Conservation (phyloP, 53 echinoderm and acorn worm species). For the Holothuria scabra region DNA sequence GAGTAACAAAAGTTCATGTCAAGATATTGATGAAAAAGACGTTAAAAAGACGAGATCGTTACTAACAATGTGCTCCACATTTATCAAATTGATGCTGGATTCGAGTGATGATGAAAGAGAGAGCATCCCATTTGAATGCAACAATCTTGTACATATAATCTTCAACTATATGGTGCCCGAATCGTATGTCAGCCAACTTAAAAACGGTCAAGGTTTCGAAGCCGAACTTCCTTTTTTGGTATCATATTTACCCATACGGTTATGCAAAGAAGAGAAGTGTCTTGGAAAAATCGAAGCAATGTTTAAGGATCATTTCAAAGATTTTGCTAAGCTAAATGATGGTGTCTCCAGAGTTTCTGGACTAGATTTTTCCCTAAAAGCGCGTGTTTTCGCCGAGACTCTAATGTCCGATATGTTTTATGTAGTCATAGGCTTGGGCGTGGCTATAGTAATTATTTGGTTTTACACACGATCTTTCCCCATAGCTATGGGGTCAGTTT, state of each 20-base stretch:
- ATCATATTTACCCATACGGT: constrained; percentile 8
- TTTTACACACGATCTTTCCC: constrained; percentile 68
- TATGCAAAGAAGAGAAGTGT: background rate
- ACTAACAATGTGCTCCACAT: constrained; percentile 61
- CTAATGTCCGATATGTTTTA: constrained; percentile 60
- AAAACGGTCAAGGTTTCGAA: background rate
- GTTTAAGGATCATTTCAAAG: constrained; percentile 53
- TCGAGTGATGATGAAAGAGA: background rate
- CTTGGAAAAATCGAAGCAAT: constrained; percentile 34
- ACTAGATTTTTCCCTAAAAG: constrained; percentile 59
- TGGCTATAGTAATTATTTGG: constrained; percentile 70
- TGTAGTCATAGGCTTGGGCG: constrained; percentile 45
- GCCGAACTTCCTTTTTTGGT: constrained; percentile 42
- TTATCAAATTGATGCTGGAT: background rate
- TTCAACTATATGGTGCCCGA: constrained; percentile 72
- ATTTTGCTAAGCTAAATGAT: constrained; percentile 17
- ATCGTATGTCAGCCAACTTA: constrained; percentile 29
- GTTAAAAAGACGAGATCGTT: constrained; percentile 40
- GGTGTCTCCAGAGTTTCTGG: constrained; percentile 45
- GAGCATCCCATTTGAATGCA: constrained; percentile 63
- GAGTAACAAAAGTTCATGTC: constrained; percentile 65
- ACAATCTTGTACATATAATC: constrained; percentile 54
- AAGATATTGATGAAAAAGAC: constrained; percentile 58
- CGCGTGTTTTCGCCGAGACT: constrained; percentile 47
- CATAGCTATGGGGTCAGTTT: constrained; percentile 57